Base-by-base conservation (phyloP, 30 jellyfish, hydroid and myxozoan genomes). In the Chironex yamaguchii region DNA sequence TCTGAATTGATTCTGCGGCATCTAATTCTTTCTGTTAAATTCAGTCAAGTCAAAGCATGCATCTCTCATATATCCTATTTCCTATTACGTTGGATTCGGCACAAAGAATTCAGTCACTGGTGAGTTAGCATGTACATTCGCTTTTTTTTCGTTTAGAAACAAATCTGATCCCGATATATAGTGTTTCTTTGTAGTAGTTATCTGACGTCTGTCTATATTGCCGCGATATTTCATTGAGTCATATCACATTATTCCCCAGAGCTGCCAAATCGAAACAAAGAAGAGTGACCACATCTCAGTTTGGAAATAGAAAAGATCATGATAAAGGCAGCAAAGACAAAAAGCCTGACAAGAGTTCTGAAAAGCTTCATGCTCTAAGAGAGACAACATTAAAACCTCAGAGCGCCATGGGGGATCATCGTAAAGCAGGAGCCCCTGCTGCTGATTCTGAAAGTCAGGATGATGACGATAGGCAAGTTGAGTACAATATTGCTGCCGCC, bases 311-410 rank as follows among this genome's bases (percentile, higher is more conserved):
- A 62, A 92, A 87, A 65, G 96, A 94, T 0, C 92, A 92, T 71
- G 96, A 92, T 50, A 82, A 78, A 36, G 91, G 63, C 6, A 75
- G n/a, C 36, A 88, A 79, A 53, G 97, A 92, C 34, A 87, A 80
- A 81, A 88, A 88, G 72, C 91, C 70, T 35, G 97, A 88, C 63
- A 92, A 87, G 70, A 92, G 98, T 81, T 52, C 25, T 29, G 98
- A 92, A 4, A 90, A 90, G 4, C 34, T 92, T 54, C 72, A 86
- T 4, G 90, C 79, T 23, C 70, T 87, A 26, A 62, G 93, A 2
- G 98, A 92, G 68, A 79, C 91, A 21, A 74, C 92, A n/a, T 28
- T 34, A 13, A 87, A 87, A 74, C 90, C 82, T 3, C 62, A 33
- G 62, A 25, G 88, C 21, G 63, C 77, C 1, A 67, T 83, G 24